phyloP scores from a whole-genome alignment of 2,113 vertebrate species.

The Prunella fulvescens region DNA sequence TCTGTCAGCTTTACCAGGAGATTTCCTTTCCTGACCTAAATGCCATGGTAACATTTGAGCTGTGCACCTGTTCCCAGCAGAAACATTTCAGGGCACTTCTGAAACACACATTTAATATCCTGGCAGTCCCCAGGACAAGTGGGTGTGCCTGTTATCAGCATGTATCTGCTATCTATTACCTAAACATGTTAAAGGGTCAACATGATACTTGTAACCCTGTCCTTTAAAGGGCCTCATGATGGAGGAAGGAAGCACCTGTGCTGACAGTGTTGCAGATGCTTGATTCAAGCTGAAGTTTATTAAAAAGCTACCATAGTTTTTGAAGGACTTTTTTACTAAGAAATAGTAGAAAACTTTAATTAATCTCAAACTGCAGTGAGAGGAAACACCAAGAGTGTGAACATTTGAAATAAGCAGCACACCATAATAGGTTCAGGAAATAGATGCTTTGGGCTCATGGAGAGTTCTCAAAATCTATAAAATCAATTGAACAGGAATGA shows the following conservation, averaged over 20 bases:
- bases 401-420: neutral
- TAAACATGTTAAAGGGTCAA: neutral
- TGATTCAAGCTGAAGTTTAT: neutral
- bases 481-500: neutral
- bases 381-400: neutral
- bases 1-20: neutral
- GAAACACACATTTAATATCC: neutral
- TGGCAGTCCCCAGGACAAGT: neutral
- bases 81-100: neutral
- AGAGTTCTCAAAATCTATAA: neutral
- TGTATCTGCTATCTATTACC: neutral
- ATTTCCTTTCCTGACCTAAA: neutral
- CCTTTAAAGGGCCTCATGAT: neutral
- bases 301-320: neutral
- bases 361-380: neutral
- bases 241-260: neutral
- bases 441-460: neutral
- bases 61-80: slow-evolving; percentile 9
- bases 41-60: neutral
- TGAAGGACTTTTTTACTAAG: neutral
- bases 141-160: neutral
- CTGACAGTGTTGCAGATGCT: neutral
- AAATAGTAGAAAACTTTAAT: neutral
- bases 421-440: neutral
- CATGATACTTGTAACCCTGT: neutral